Evolutionary conservation across 2,797 vertebrate species (phyloP), one percentile per base, ranked within the genome.

Genomic region (Acomys russatus): DNA sequence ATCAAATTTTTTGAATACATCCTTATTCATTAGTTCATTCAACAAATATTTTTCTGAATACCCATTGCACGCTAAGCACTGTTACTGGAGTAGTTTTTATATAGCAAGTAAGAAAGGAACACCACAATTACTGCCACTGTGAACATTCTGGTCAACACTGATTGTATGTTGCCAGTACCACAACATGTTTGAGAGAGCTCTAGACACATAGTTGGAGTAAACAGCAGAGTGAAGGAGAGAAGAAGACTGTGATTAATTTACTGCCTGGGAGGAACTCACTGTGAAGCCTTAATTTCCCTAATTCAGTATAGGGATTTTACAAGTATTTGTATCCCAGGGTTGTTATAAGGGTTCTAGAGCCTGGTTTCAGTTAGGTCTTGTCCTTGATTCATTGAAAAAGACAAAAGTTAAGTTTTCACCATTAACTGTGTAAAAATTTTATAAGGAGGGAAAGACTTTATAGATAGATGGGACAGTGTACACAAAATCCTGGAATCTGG

Each of bases 1-100:
- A 79, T 92, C 61, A 14, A 64, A 7, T 76, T 92, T 84, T 80
- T 73, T 73, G 79, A 88, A 80, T 76, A 33, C 1, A n/a, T 78
- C 23, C 68, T 86, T 30, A 93, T 49, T 76, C n/a, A 73, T 44
- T 63, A 87, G 68, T 78, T 82, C 33, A 73, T 73, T 86, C 28
- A 95, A 66, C 56, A 88, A 76, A 80, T 90, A 59, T 66, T 87
- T 88, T 79, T 11, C 51, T 87, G 64, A 96, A 44, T 70, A 82
- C 11, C 33, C 64, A 78, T 14, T 76, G 12, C 68, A 78, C 90
- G 8, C 1, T 71, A 93, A 33, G 28, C 4, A 22, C 22, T 71
- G 25, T 54, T 93, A 88, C 18, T 76, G 33, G 54, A 5, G n/a
- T 92, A 59, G 38, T 63, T 54, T 86, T 70, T 15, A 11, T 71